These are phyloP conservation scores for Tetramorium parvispinum DNA, from an alignment of 1,140 invertebrate genomes.

Conservation along the genomic window DNA sequence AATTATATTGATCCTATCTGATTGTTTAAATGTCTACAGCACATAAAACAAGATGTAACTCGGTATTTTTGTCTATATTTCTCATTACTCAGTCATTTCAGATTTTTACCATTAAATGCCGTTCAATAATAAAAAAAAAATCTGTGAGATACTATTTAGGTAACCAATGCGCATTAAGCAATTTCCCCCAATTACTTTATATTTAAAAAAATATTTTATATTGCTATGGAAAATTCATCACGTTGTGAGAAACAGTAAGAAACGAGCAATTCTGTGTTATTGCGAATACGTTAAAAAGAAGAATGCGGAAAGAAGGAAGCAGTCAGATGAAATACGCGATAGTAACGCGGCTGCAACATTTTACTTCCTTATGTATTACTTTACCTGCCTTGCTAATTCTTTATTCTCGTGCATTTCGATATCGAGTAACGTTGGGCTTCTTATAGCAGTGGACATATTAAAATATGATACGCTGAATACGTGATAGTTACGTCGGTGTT, in stretches of 20 bases:
- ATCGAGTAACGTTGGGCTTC: background rate
- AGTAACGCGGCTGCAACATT: constrained; percentile 2
- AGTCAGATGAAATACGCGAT: background rate
- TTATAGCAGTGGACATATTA: constrained; percentile 23
- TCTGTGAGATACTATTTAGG: too few relatives aligned
- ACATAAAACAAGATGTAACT: too few relatives aligned
- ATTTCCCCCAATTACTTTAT: background rate
- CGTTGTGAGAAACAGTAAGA: background rate
- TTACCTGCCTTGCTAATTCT: constrained; percentile 7
- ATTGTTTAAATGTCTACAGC: too few relatives aligned
- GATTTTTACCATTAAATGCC: too few relatives aligned
- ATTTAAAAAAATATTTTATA: background rate
- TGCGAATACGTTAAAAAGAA: background rate
- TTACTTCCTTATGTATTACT: constrained; percentile 18
- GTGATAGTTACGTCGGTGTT: constrained; percentile 12
- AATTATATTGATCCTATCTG: too few relatives aligned
- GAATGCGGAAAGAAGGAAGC: constrained; percentile 8
- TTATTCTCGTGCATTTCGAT: constrained; percentile 9
- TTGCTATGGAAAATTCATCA: background rate
- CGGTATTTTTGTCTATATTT: too few relatives aligned
- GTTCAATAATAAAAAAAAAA: too few relatives aligned
- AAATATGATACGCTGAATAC: constrained; percentile 11
- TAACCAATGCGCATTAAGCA: too few relatives aligned
- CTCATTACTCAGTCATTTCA: too few relatives aligned
- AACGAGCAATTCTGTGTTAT: background rate